Evolutionary conservation across 23 tunicate genomes (phyloP), one percentile per base, ranked within the genome.

Genomic region (Botrylloides violaceus): DNA sequence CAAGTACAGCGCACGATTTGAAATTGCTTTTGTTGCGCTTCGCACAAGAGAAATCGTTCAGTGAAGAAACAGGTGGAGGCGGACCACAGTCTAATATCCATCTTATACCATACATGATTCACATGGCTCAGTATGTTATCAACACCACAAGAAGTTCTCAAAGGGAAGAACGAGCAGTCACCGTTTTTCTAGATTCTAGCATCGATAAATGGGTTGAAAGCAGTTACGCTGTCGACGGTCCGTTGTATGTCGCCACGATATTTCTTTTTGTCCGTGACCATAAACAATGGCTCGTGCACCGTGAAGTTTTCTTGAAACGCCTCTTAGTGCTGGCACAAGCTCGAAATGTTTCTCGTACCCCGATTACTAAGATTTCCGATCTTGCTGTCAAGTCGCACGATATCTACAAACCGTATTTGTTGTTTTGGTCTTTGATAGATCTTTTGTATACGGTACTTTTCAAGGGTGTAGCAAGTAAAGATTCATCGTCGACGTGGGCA

Each of bases 31-130:
- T 93, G 24, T 81, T 77, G n/a, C 94, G 94, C 23, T 93, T 93
- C 59, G 84, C 98, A 19, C 71, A 81, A 31, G 93, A 86, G 29
- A 60, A 74, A 58, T 84, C 92, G 23, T 86, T 93, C 66, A 81
- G 93, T 61, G 88, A 84, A 61, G 98, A 86, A 72, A 78, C 94
- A 1, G 98, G 98, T 1, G 98, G 98, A 2, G 98, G 98, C 18
- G 98, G 98, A 20, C 79, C 81, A 61, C 88, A 93, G 58, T 85
- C 94, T 4, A 93, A 93, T 78, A 68, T 93, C 61, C 77, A 93
- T 32, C 84, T 93, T 70, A 74, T 93, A 49, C 98, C 98, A 15
- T 81, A 93, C 70, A 73, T 93, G 6, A 77, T 93, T 59, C 94
- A 85, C 64, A 66, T 81, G 32, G 83, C 83, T 3, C 81, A 88